These are phyloP conservation scores for Scleropages formosus DNA, from an alignment of 2,797 vertebrate species.

Conservation along the genomic window DNA sequence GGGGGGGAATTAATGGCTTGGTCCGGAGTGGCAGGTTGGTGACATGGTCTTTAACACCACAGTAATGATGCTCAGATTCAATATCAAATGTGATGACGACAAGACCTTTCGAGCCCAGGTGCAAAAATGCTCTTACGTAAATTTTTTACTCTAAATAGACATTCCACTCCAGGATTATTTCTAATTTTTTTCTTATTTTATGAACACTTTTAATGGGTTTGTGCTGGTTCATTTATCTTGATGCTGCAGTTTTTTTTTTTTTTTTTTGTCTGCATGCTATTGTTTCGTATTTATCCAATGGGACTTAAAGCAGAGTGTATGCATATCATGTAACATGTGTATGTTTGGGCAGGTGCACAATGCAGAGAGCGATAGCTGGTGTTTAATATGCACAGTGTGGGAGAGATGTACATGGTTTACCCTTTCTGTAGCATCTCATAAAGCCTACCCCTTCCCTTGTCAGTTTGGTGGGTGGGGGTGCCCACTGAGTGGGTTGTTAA, in stretches of 20 bases:
- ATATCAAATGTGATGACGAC: neutral
- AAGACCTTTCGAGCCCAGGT: neutral
- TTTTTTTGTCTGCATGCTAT: neutral
- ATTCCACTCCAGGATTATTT: neutral
- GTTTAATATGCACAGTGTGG: slow-evolving; percentile 20
- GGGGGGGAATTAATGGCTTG: neutral
- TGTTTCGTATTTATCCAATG: no score
- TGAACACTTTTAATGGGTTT: neutral
- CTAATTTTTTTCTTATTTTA: neutral
- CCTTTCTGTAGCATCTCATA: slow-evolving; percentile 14
- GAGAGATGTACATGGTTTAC: neutral
- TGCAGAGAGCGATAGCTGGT: neutral
- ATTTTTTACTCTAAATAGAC: neutral
- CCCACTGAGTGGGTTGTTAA: neutral
- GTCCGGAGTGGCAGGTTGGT: neutral
- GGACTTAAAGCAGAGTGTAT: no score
- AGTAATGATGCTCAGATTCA: neutral
- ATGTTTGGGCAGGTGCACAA: neutral
- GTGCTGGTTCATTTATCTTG: no score
- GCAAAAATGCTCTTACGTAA: neutral
- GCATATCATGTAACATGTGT: no score
- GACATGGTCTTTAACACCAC: neutral
- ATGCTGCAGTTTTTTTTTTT: no score
- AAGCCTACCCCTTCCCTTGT: neutral
- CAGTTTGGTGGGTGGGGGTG: no score